Evolutionary conservation across 2,888 invertebrate species (phyloP).

Genomic region (Patella ulyssiponensis): DNA sequence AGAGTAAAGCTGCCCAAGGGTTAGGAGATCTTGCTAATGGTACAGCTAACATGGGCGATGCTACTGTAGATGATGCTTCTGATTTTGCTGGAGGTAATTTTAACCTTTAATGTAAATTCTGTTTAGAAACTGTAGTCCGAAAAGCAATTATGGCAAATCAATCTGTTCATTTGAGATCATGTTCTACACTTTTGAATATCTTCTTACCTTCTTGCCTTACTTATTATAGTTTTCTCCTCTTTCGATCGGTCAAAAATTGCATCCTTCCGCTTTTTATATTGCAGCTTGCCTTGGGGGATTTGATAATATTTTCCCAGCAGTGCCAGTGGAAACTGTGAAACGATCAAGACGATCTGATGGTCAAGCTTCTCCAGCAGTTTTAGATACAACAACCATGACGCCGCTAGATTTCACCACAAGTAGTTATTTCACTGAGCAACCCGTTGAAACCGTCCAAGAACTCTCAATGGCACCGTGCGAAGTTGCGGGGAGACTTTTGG

Average conservation of each 20-base stretch:
- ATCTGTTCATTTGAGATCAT: too few species aligned
- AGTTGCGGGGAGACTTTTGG: constrained; percentile 29
- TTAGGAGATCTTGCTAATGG: constrained; percentile 40
- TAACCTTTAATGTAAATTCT: background rate
- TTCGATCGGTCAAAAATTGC: background rate
- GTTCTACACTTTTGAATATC: too few species aligned
- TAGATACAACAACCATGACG: background rate
- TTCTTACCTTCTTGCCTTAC: too few species aligned
- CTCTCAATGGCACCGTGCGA: constrained; percentile 23
- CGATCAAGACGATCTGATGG: background rate
- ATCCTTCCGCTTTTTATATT: background rate
- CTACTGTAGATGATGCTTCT: constrained; percentile 41
- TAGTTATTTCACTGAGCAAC: background rate
- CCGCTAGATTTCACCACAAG: background rate
- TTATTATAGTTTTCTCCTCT: too few species aligned
- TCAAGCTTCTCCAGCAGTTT: background rate
- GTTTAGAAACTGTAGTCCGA: too few species aligned
- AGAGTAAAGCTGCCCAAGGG: constrained; percentile 43
- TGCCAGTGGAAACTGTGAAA: constrained; percentile 19
- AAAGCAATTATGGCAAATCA: too few species aligned
- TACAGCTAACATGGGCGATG: constrained; percentile 39
- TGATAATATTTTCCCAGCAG: constrained; percentile 42
- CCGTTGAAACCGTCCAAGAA: background rate
- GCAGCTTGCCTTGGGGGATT: constrained; percentile 41
- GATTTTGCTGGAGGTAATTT: constrained; percentile 41